Evolutionary conservation across 2,888 invertebrate genomes (phyloP).

Genomic region (Phyto melanocephala): DNA sequence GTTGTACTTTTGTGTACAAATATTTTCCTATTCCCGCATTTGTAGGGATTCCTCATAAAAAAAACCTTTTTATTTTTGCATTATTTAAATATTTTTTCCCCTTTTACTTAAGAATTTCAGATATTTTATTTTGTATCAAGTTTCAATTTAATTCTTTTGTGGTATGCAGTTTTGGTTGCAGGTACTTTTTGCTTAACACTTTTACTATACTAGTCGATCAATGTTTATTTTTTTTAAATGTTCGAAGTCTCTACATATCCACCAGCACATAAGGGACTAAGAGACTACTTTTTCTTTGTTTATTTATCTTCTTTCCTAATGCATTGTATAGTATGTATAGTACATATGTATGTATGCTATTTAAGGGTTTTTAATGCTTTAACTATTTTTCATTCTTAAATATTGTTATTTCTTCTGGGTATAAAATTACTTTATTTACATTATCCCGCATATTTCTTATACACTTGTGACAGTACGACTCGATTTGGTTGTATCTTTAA

Average conservation of each 20-base stretch:
- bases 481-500: slow-evolving; percentile 13
- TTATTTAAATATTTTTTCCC: slow-evolving; percentile 4
- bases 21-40: slow-evolving; percentile 51
- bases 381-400: not conserved
- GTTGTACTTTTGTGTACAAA: not conserved
- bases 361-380: slow-evolving; percentile 34
- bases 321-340: not conserved
- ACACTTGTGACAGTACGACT: not conserved
- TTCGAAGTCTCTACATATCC: not conserved
- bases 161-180: slow-evolving; percentile 13
- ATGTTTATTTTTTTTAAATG: not conserved
- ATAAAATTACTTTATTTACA: slow-evolving; percentile 43
- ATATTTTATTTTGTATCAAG: slow-evolving; percentile 43
- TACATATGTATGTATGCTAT: not conserved
- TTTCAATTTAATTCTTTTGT: slow-evolving; percentile 54
- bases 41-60: slow-evolving; percentile 41
- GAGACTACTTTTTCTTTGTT: not conserved
- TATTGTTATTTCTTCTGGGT: not conserved
- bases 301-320: slow-evolving; percentile 8
- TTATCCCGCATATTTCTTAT: not conserved
- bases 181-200: slow-evolving; percentile 8
- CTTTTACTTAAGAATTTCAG: slow-evolving; percentile 10
- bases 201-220: slow-evolving; percentile 1
- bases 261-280: not conserved
- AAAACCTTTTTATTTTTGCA: slow-evolving; percentile 9